Evolutionary conservation across 2,888 invertebrate genomes (phyloP).

Genomic region (Odontocerum albicorne): DNA sequence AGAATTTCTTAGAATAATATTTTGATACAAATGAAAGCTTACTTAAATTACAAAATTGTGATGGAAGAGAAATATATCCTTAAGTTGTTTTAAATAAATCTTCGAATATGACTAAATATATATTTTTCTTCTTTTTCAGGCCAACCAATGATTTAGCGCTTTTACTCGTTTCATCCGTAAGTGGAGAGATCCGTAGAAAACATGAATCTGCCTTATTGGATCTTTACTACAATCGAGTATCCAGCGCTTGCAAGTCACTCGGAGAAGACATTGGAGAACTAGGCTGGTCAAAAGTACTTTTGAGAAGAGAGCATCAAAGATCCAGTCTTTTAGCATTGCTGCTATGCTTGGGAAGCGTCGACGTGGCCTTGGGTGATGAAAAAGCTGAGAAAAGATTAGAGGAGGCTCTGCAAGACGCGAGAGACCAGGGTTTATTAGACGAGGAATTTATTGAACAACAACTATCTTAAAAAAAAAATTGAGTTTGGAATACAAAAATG

Average conservation of each 20-base stretch:
- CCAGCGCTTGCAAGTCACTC: slow-evolving; percentile 60
- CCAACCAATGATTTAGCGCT: slow-evolving; percentile 80
- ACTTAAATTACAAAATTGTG: no score
- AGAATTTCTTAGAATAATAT: no score
- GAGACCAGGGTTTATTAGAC: slow-evolving; percentile 68
- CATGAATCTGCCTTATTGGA: slow-evolving; percentile 67
- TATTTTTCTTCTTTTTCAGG: slow-evolving; percentile 38
- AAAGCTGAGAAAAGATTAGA: slow-evolving; percentile 74
- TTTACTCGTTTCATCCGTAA: slow-evolving; percentile 70
- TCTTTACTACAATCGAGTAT: slow-evolving; percentile 68
- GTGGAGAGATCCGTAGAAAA: slow-evolving; percentile 68
- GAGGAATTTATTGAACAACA: slow-evolving; percentile 45
- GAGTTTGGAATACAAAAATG: no score
- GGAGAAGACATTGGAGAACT: slow-evolving; percentile 62
- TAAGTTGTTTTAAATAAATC: no score
- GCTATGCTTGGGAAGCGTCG: slow-evolving; percentile 79
- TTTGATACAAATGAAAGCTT: no score
- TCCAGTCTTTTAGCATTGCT: slow-evolving; percentile 76
- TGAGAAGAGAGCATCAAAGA: slow-evolving; percentile 63
- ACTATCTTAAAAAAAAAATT: slow-evolving; percentile 24
- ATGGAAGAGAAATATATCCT: no score
- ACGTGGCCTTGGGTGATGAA: slow-evolving; percentile 76
- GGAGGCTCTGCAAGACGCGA: slow-evolving; percentile 72
- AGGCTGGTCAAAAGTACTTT: slow-evolving; percentile 53
- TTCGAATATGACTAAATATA: background rate